phyloP scores from a whole-genome alignment of 2,888 invertebrate genomes.

The Chaitophorus viminalis region DNA sequence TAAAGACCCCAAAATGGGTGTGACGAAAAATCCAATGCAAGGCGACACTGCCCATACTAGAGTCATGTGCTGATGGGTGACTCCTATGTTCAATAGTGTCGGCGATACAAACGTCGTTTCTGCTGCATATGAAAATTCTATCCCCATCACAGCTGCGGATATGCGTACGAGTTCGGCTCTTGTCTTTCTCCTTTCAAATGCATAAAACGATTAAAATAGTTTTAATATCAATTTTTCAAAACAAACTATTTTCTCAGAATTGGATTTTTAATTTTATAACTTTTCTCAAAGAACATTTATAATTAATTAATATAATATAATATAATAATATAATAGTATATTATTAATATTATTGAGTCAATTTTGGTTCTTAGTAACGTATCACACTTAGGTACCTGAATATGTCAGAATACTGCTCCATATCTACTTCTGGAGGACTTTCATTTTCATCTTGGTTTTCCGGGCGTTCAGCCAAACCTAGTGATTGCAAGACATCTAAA shows the following conservation, averaged over 20 bases:
- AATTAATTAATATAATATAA: too few species aligned
- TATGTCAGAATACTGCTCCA: slow-evolving; percentile 62
- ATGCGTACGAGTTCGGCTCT: slow-evolving; percentile 84
- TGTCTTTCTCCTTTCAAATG: slow-evolving; percentile 76
- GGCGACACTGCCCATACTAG: slow-evolving; percentile 96
- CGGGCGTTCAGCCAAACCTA: slow-evolving; percentile 53
- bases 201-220: background rate
- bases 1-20: slow-evolving; percentile 89
- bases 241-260: too few species aligned
- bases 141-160: slow-evolving; percentile 95
- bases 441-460: slow-evolving; percentile 24
- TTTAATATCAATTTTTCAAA: background rate
- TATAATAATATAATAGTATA: too few species aligned
- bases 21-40: slow-evolving; percentile 91
- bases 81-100: slow-evolving; percentile 90
- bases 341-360: too few species aligned
- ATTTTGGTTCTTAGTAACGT: too few species aligned
- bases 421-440: slow-evolving; percentile 19
- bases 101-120: slow-evolving; percentile 98
- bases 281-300: too few species aligned
- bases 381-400: slow-evolving; percentile 55
- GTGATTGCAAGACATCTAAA: slow-evolving; percentile 32
- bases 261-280: too few species aligned
- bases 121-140: slow-evolving; percentile 96
- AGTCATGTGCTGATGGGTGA: slow-evolving; percentile 93